Evolutionary conservation across 2,888 invertebrate species (phyloP).

Genomic region (Dicranocentrus wangi): DNA sequence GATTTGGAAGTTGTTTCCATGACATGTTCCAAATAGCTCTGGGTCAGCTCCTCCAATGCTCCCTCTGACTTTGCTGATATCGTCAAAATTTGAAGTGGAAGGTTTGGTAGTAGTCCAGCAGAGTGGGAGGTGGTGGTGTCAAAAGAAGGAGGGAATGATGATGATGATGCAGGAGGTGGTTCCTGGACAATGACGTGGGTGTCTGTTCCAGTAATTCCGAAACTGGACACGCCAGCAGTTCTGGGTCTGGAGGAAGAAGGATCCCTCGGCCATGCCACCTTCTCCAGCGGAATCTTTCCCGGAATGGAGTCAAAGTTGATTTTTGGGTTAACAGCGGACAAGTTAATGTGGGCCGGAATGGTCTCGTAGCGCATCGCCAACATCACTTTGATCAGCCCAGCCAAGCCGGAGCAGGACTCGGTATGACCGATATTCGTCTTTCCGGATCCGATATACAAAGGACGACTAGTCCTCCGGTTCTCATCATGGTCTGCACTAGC

Average conservation of each 20-base stretch:
- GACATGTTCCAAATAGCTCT: too few relatives aligned
- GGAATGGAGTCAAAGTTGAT: constrained; percentile 54
- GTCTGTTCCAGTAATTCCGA: constrained; percentile 56
- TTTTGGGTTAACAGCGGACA: constrained; percentile 52
- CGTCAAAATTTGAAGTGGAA: too few relatives aligned
- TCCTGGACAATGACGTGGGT: constrained; percentile 44
- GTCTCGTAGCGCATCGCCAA: constrained; percentile 47
- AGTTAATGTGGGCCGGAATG: constrained; percentile 60
- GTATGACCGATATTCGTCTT: constrained; percentile 65
- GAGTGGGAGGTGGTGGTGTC: too few relatives aligned
- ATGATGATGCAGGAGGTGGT: too few relatives aligned
- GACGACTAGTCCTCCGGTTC: neutral
- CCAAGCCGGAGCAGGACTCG: constrained; percentile 56
- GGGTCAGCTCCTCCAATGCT: too few relatives aligned
- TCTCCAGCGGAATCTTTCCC: constrained; percentile 50
- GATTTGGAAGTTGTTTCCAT: too few relatives aligned
- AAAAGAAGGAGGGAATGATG: too few relatives aligned
- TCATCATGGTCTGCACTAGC: neutral
- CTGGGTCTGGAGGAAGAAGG: neutral
- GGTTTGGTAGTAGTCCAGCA: too few relatives aligned
- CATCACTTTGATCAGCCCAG: constrained; percentile 62
- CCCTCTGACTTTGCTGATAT: too few relatives aligned
- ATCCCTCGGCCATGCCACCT: constrained; percentile 21
- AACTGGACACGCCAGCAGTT: constrained; percentile 19
- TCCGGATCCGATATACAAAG: constrained; percentile 40